Conservation (phyloP, 1,140 invertebrate genomes). For the Gryon sp. region DNA sequence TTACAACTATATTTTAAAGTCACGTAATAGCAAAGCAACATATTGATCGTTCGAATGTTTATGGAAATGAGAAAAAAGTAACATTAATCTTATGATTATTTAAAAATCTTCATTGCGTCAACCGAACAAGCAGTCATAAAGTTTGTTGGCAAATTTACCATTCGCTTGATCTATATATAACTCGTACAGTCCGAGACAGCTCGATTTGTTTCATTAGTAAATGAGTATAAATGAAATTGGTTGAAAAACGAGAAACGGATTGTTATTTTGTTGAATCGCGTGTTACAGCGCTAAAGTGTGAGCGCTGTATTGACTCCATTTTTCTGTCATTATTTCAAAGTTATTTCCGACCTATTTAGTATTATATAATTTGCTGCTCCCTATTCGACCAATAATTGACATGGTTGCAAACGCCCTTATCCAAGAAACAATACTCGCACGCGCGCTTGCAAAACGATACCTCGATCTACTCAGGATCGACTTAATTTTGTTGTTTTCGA, state of each 20-base stretch:
- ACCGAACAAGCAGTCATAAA: too few species aligned
- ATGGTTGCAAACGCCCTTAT: slow-evolving; percentile 22
- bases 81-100: neutral
- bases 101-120: too few species aligned
- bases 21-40: neutral
- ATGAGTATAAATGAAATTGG: neutral
- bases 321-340: slow-evolving; percentile 40
- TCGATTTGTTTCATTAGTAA: neutral
- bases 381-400: slow-evolving; percentile 53
- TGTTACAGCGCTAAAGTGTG: slow-evolving; percentile 10
- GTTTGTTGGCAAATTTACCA: too few species aligned
- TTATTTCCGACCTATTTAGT: slow-evolving; percentile 58
- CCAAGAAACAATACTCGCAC: slow-evolving; percentile 40
- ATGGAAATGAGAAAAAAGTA: neutral
- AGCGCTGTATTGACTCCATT: slow-evolving; percentile 18
- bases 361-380: slow-evolving; percentile 55
- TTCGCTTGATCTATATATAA: neutral
- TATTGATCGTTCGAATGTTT: neutral
- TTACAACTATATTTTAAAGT: neutral
- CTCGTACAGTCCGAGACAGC: neutral
- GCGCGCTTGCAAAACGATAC: slow-evolving; percentile 25
- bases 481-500: slow-evolving; percentile 24
- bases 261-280: slow-evolving; percentile 31
- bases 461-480: slow-evolving; percentile 34
- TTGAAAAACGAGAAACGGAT: slow-evolving; percentile 4